Evolutionary conservation across 1,140 invertebrate genomes (phyloP), one percentile per base, ranked within the genome.

Genomic region (Saccostrea glomerata): DNA sequence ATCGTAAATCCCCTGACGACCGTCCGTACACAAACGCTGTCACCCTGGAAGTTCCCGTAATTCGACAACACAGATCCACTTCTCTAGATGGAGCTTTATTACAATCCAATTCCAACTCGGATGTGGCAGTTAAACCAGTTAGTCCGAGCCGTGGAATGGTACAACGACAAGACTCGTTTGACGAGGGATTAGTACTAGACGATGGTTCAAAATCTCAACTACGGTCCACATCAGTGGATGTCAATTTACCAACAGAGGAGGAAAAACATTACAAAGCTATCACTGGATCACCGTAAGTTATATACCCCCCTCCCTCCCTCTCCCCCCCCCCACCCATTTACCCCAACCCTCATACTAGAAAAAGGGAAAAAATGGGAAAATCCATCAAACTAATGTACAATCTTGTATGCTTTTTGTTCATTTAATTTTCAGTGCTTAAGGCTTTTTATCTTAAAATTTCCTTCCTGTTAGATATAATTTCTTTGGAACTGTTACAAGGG

Each of bases 181-280:
- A 92, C 60, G 90, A 92, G 47, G 90, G 87, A 58, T 82, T 82
- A 47, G 47, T 47, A 47, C 60, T 91, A 56, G 91, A 91, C 84
- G 89, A 91, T 13, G 23, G 23, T 3, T 66, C 25, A 25, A 90
- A 90, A 20, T 91, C 92, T 60, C 92, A 93, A 84, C 83, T 89
- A 4, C 96, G 98, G n/a, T 98, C 98, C 6, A 96, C 97, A 87
- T 98, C 97, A 54, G 98, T 98, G 70, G 98, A 98, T 94, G 98
- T 98, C 88, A 97, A 97, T 17, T 95, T 98, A 86, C 98, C 98
- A 0, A 98, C 98, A 0, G 97, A 97, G 82, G 97, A 97, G 91
- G 97, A 98, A 92, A 97, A 97, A 3, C 95, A 97, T 85, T 98
- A 98, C 93, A 97, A 97, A 88, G 97, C 98, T 9, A 95, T 94